Percentiles rank a stretch among this genome's conserved stretches.
Conservation (phyloP, 30 jellyfish, hydroid and myxozoan genomes). For the Aurelia aurita complex sp. Pacific region DNA sequence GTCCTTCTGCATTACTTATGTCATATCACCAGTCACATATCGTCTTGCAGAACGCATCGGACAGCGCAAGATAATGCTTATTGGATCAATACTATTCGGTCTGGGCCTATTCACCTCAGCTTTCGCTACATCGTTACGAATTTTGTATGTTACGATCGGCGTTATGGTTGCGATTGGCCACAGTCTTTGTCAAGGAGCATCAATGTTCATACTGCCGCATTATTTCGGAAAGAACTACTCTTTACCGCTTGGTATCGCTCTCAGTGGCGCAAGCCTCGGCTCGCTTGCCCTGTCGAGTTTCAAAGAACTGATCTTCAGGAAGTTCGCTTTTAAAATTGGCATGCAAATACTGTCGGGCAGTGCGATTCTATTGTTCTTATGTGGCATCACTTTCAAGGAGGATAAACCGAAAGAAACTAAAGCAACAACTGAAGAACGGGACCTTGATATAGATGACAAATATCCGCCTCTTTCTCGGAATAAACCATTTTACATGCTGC, state of each 20-base stretch:
- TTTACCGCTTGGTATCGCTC: slow-evolving; percentile 55
- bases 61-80: slow-evolving; percentile 47
- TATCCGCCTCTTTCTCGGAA: slow-evolving; percentile 46
- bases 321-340: slow-evolving; percentile 53
- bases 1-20: slow-evolving; percentile 34
- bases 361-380: slow-evolving; percentile 46
- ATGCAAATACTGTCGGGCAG: slow-evolving; percentile 66
- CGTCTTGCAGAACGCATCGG: slow-evolving; percentile 62
- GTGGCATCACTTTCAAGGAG: slow-evolving; percentile 69
- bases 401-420: slow-evolving; percentile 2
- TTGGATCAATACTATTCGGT: slow-evolving; percentile 59
- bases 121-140: slow-evolving; percentile 23
- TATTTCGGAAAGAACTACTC: slow-evolving; percentile 52
- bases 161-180: slow-evolving; percentile 62
- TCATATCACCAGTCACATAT: slow-evolving; percentile 42
- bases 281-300: slow-evolving; percentile 78
- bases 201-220: slow-evolving; percentile 67
- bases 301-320: slow-evolving; percentile 35
- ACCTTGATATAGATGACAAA: slow-evolving; percentile 44
- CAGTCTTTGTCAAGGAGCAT: slow-evolving; percentile 54
- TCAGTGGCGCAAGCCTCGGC: slow-evolving; percentile 77
- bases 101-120: slow-evolving; percentile 62
- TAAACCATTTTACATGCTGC: slow-evolving; percentile 62
- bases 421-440: neutral
- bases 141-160: slow-evolving; percentile 66